Conservation (phyloP, 2,113 vertebrate genomes). For the Ursus arctos region DNA sequence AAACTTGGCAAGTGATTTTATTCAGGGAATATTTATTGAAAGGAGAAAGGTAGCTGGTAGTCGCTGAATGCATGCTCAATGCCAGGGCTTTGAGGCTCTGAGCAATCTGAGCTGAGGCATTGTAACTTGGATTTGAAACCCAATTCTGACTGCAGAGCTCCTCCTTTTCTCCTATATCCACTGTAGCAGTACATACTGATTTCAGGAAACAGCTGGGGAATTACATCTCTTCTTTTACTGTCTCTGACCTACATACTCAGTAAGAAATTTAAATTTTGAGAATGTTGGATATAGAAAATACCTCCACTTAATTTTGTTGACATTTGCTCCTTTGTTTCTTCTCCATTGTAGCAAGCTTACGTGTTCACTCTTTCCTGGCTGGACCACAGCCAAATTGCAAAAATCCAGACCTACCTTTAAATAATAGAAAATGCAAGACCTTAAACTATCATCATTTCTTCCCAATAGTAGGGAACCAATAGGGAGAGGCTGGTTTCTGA, state of each 20-base stretch:
- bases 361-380: background rate
- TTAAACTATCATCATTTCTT: background rate
- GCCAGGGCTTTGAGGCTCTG: background rate
- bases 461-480: background rate
- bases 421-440: background rate
- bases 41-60: background rate
- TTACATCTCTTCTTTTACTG: background rate
- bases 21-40: background rate
- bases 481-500: background rate
- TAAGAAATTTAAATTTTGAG: background rate
- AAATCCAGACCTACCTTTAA: background rate
- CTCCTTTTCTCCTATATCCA: background rate
- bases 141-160: background rate
- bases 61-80: background rate
- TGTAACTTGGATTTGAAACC: background rate
- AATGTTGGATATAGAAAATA: background rate
- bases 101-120: background rate
- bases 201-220: background rate
- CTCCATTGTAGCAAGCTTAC: fast-evolving
- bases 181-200: background rate
- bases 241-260: background rate
- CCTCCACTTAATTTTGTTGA: background rate
- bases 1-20: background rate
- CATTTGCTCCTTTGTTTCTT: background rate
- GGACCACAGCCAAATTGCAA: background rate